These are phyloP conservation scores for Tamias sibiricus DNA, from an alignment of 2,113 vertebrate genomes.

Conservation along the genomic window DNA sequence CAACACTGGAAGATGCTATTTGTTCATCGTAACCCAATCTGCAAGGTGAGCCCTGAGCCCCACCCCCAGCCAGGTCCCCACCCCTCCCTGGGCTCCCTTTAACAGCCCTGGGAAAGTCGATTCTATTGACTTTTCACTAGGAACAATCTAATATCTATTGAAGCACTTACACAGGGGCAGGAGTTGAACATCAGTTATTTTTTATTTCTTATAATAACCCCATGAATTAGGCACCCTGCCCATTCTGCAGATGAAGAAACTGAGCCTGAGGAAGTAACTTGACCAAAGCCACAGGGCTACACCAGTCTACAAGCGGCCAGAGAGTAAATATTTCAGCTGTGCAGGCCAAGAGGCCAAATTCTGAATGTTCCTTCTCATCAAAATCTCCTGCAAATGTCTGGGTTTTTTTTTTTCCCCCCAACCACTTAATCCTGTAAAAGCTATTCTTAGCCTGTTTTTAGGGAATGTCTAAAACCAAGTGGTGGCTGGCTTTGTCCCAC, in stretches of 20 bases:
- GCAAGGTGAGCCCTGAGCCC: neutral
- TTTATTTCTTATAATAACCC: fast-evolving
- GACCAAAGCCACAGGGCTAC: neutral
- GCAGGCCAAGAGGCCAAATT: neutral
- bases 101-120: neutral
- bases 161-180: neutral
- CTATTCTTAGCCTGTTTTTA: neutral
- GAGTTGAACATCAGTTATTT: neutral
- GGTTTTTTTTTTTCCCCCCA: neutral
- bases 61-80: too few species aligned
- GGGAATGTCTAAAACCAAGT: neutral
- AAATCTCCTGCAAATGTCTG: neutral
- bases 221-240: neutral
- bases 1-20: too few species aligned
- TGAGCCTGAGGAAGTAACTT: neutral
- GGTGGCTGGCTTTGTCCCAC: neutral
- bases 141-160: neutral
- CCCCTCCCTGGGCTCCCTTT: neutral
- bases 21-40: neutral
- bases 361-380: neutral
- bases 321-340: neutral
- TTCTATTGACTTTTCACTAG: neutral
- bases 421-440: neutral
- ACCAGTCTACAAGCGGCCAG: neutral
- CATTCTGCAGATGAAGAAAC: neutral